Percentiles rank a stretch among this genome's conserved stretches.
These are phyloP conservation scores for Drosophila kokeensis DNA, from an alignment of 2,888 invertebrate genomes.

Conservation along the genomic window DNA sequence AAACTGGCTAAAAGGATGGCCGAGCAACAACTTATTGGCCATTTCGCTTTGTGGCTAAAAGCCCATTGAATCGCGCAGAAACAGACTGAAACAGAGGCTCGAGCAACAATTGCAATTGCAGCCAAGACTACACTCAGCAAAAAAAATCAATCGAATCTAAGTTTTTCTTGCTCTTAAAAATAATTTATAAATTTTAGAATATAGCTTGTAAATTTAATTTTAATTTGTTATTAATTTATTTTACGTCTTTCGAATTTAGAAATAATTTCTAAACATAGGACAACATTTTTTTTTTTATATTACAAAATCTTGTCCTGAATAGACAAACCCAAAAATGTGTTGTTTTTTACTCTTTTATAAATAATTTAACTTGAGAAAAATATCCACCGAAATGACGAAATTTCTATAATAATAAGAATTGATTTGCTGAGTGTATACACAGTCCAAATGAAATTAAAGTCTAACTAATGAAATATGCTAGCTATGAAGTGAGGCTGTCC, in stretches of 20 bases:
- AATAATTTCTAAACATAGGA: no score
- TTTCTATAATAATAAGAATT: neutral
- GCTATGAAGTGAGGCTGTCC: constrained; percentile 6
- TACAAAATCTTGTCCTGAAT: no score
- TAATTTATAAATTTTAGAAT: neutral
- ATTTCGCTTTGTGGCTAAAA: constrained; percentile 50
- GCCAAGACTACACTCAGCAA: constrained; percentile 1
- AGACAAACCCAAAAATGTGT: neutral
- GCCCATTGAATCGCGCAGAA: constrained; percentile 44
- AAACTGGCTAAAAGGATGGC: constrained; percentile 38
- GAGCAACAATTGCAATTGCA: constrained; percentile 10
- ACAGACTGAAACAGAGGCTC: neutral
- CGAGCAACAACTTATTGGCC: constrained; percentile 45
- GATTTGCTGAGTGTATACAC: neutral
- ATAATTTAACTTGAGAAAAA: neutral
- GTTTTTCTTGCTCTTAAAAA: no score
- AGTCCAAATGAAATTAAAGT: neutral
- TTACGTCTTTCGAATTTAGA: no score
- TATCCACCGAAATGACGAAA: neutral
- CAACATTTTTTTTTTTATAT: neutral
- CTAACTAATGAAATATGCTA: neutral
- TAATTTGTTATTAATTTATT: no score
- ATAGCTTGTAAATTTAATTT: no score
- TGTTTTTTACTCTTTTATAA: neutral
- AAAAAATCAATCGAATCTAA: neutral